Evolutionary conservation across 2,797 vertebrate genomes (phyloP).

Genomic region (Hybognathus amarus): DNA sequence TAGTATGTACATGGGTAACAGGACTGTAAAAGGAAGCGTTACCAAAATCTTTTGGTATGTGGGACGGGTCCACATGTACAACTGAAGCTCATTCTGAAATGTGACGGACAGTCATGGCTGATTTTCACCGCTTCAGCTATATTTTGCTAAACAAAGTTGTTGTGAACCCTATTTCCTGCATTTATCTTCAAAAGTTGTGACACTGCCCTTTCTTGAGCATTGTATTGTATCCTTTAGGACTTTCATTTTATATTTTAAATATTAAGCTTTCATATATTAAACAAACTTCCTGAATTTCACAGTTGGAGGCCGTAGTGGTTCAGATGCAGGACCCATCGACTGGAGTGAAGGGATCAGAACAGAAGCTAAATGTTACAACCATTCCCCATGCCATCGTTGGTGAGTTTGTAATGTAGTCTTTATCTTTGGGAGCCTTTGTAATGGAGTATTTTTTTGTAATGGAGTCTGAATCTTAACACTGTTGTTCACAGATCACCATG

Average conservation of each 20-base stretch:
- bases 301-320: constrained; percentile 86
- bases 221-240: not conserved
- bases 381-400: constrained; percentile 89
- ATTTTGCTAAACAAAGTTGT: not conserved
- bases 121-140: not conserved
- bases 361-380: constrained; percentile 82
- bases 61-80: not conserved
- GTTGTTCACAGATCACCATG: not conserved
- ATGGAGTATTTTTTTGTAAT: no score
- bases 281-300: not conserved
- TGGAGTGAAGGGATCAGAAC: constrained; percentile 84
- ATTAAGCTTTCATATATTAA: not conserved
- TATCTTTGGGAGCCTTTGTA: no score
- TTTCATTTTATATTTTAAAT: not conserved
- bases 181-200: not conserved
- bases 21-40: no score
- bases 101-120: no score
- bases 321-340: constrained; percentile 89
- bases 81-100: not conserved
- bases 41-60: not conserved
- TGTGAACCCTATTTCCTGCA: not conserved
- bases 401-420: constrained; percentile 65
- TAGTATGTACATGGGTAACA: no score
- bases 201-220: not conserved
- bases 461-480: not conserved